Conservation (phyloP, 1,140 invertebrate species). For the Anagrus nilaparvatae region DNA sequence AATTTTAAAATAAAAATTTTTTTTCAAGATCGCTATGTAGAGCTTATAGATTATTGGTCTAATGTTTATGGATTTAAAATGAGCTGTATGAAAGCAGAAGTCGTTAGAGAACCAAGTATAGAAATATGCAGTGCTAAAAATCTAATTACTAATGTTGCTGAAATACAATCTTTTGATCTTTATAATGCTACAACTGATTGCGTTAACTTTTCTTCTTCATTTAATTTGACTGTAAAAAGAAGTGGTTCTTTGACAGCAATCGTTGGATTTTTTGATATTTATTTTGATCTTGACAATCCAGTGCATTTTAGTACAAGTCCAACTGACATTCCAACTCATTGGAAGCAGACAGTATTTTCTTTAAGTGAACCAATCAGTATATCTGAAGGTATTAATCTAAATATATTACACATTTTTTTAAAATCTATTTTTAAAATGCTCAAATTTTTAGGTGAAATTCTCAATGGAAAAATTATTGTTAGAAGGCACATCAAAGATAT, state of each 20-base stretch:
- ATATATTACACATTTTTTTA: neutral
- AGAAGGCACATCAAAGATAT: conserved; percentile 48
- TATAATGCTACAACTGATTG: conserved; percentile 71
- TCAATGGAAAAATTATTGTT: conserved; percentile 56
- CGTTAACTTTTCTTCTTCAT: conserved; percentile 69
- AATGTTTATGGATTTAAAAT: conserved; percentile 97
- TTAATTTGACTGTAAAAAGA: conserved; percentile 58
- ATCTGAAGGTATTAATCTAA: conserved; percentile 49
- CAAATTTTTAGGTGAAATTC: conserved; percentile 40
- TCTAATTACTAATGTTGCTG: conserved; percentile 61
- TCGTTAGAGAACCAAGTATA: conserved; percentile 80
- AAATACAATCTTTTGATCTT: conserved; percentile 66
- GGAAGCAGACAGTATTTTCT: conserved; percentile 97
- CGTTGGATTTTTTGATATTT: conserved; percentile 89
- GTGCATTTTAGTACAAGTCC: conserved; percentile 68
- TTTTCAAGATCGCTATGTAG: conserved; percentile 54
- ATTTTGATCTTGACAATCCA: conserved; percentile 63
- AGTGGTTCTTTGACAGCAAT: conserved; percentile 76
- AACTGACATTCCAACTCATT: conserved; percentile 71
- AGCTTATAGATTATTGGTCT: conserved; percentile 81
- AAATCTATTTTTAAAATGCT: conserved; percentile 3
- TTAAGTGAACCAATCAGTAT: conserved; percentile 63
- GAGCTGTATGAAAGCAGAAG: conserved; percentile 84
- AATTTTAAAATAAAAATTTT: conserved; percentile 3
- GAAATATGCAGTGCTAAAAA: conserved; percentile 69